Conservation (phyloP, 2,113 vertebrate species). For the Neopipo cinnamomea region DNA sequence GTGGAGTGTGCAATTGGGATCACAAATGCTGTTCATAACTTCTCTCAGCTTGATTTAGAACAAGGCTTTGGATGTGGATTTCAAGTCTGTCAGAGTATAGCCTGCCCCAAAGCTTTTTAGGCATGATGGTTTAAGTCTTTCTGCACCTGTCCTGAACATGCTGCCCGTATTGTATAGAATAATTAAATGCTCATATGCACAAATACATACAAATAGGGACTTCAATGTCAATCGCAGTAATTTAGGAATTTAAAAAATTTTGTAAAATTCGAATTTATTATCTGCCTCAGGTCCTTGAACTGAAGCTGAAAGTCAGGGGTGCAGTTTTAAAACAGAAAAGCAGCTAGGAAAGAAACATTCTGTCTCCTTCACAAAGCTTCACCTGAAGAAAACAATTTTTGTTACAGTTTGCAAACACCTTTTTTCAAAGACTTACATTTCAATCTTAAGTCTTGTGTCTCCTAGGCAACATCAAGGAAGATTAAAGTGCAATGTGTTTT, state of each 20-base stretch:
- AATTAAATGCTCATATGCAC: neutral
- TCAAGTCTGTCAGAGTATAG: neutral
- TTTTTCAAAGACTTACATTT: slow-evolving; percentile 9
- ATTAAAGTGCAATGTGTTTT: neutral
- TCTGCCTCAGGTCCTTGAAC: neutral
- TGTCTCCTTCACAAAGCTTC: neutral
- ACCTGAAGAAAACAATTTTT: neutral
- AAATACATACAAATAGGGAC: neutral
- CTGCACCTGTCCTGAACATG: neutral
- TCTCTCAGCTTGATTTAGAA: neutral
- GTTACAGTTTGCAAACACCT: neutral
- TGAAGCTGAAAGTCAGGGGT: neutral
- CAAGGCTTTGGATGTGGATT: neutral
- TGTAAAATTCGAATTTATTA: neutral
- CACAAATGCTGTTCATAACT: neutral
- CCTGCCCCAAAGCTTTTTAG: neutral
- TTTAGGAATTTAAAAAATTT: neutral
- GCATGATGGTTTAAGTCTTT: neutral
- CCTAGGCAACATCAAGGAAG: slow-evolving; percentile 16
- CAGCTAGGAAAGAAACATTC: neutral
- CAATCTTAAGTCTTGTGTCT: neutral
- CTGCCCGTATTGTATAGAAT: neutral
- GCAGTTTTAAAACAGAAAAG: neutral
- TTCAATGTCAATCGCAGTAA: neutral
- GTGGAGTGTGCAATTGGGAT: neutral